These are phyloP conservation scores for Uloborus plumipes DNA, from an alignment of 2,888 invertebrate species.

Conservation along the genomic window DNA sequence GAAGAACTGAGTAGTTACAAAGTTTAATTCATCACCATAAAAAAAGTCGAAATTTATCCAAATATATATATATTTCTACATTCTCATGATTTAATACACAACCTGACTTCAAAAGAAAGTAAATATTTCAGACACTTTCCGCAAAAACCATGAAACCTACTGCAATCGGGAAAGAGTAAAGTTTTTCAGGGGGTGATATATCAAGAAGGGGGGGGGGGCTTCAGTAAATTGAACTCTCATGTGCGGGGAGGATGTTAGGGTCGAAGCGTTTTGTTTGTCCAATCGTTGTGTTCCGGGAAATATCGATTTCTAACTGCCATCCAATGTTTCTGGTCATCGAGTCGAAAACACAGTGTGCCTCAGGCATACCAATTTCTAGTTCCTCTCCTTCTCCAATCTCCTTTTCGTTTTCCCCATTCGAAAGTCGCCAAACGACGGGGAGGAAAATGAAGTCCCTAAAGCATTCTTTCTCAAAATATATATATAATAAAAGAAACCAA, in stretches of 20 bases:
- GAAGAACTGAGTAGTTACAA: no score
- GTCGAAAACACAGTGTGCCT: conserved; percentile 52
- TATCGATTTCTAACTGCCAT: conserved; percentile 64
- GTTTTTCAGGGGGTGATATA: conserved; percentile 6
- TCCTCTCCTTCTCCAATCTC: conserved; percentile 21
- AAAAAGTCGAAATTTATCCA: no score
- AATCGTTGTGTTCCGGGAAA: conserved; percentile 60
- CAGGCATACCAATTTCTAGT: conserved; percentile 52
- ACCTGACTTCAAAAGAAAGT: no score
- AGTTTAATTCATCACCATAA: no score
- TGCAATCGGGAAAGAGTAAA: conserved; percentile 1
- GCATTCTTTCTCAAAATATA: conserved; percentile 12
- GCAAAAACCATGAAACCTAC: background rate
- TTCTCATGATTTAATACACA: no score
- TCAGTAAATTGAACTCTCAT: conserved; percentile 19
- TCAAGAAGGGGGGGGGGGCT: conserved; percentile 1
- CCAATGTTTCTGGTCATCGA: conserved; percentile 64
- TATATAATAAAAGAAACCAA: conserved; percentile 36
- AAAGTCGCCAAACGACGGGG: conserved; percentile 35
- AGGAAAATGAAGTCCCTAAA: conserved; percentile 9
- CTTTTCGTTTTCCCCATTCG: conserved; percentile 3
- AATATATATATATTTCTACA: no score
- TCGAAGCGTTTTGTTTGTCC: conserved; percentile 60
- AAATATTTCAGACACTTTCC: no score
- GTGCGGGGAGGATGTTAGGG: conserved; percentile 37